Base-by-base conservation (phyloP, 2,888 invertebrate genomes). In the Scaptomyza flava region DNA sequence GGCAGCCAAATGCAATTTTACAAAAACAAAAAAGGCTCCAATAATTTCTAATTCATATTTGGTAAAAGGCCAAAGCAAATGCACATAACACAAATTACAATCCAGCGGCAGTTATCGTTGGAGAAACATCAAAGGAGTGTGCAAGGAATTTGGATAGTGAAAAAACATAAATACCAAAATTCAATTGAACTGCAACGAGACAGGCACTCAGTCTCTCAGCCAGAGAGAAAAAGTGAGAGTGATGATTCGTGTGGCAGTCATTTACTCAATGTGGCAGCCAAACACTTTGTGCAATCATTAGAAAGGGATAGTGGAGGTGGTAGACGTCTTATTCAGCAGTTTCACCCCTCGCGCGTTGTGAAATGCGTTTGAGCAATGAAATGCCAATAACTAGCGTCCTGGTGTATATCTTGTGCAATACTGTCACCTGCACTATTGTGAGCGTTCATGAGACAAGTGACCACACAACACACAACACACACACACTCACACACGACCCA, bases 371-470 rank as follows among this genome's bases (percentile, higher is more conserved):
- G 47, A 63, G 41, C 69, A 67, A 58, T n/a, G 57, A 73, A 73
- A 72, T 61, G 88, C 66, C 88, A 79, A 82, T 85, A 85, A 85
- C 87, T 79, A 79, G 64, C 30, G 51, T 57, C 41, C 64, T 43
- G 63, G 17, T 17, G 48, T 58, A 61, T 56, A 38, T 36, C 30
- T 27, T 45, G 43, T 30, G 43, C 48, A 41, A 41, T 42, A n/a
- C 58, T 59, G 53, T 56, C 53, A 64, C 54, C 68, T 59, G 68
- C 73, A 72, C 89, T 82, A 84, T 84, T 89, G 81, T 87, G 89
- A 79, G 89, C n/a, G 89, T 87, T 89, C 87, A 89, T 88, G 89
- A 87, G 77, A 74, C 72, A 77, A 63, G 69, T 89, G 80, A 77
- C 87, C 89, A 73, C 73, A 73, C 66, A n/a, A 48, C 53, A 48